Base-by-base conservation (phyloP, 2,113 vertebrate genomes). In the Hymenochirus boettgeri region DNA sequence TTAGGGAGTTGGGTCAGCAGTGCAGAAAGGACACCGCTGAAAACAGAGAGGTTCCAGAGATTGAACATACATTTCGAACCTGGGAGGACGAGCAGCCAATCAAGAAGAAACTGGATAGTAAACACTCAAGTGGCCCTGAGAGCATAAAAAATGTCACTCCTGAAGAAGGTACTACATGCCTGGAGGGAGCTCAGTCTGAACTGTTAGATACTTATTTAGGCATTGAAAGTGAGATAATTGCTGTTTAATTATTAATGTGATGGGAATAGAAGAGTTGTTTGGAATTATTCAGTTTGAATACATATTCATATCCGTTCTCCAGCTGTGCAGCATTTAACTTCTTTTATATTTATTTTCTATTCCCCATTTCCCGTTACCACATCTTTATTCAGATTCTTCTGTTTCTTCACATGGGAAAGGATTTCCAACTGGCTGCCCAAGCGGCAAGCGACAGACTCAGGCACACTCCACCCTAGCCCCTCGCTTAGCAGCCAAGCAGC, bases 81-180 rank as follows among this genome's bases (percentile, higher is more conserved):
- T 80, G 79, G 80, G 78, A 79, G 2, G 92, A 93, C 75, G 92
- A 94, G 79, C 85, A 87, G 76, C 80, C 84, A n/a, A 74, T 82
- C 70, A 90, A 81, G 70, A 91, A 94, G 85, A 90, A 86, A 82
- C 81, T 85, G 71, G 94, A 97, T 83, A 82, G 80, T 88, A 89
- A 86, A 84, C 89, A 89, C 85, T 89, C 90, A 90, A 90, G 89
- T 93, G 94, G 90, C 87, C 82, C 69, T 90, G 92, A 78, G 92
- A 86, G 87, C 77, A 81, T 93, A 69, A 92, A 86, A 80, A 88
- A 90, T 82, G 85, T 85, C 82, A 87, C 90, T 81, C 83, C 76
- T 62, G 86, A 82, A 21, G 85, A 86, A 92, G 93, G 93, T 97
- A 89, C n/a, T 1, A 23, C 7, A 11, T 60, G 65, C 25, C 57